Percentiles rank a stretch among this genome's conserved stretches.
phyloP scores from a whole-genome alignment of 1,140 invertebrate species.

The Drosophila mojavensis region DNA sequence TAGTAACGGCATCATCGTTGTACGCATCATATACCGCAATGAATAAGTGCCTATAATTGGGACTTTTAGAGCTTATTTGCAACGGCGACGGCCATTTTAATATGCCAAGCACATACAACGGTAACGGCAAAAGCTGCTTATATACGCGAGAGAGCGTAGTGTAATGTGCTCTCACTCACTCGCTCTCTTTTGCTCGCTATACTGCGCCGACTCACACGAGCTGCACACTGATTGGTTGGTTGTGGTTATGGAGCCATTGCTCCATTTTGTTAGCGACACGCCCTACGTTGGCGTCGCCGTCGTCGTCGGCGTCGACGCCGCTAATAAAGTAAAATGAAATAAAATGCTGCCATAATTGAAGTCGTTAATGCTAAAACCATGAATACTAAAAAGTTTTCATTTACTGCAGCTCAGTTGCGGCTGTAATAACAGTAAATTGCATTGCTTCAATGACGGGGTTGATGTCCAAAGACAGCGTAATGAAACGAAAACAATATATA shows the following conservation, averaged over 20 bases:
- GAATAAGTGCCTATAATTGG: constrained; percentile 81
- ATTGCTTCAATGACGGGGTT: background rate
- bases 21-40: constrained; percentile 78
- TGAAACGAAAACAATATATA: background rate
- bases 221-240: constrained; percentile 48
- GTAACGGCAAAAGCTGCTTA: constrained; percentile 21
- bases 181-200: constrained; percentile 33
- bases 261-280: constrained; percentile 49
- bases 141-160: constrained; percentile 4
- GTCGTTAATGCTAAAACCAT: constrained; percentile 77
- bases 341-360: constrained; percentile 75
- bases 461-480: background rate
- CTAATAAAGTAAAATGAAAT: constrained; percentile 68
- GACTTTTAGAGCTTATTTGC: constrained; percentile 59
- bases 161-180: constrained; percentile 21
- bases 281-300: constrained; percentile 14
- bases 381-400: constrained; percentile 77
- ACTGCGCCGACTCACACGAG: constrained; percentile 41
- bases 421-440: constrained; percentile 39
- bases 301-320: background rate
- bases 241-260: constrained; percentile 52
- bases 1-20: constrained; percentile 42
- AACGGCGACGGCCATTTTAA: constrained; percentile 64
- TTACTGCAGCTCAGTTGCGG: constrained; percentile 55
- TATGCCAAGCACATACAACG: constrained; percentile 22